phyloP scores from a whole-genome alignment of 2,797 vertebrate genomes.

The Xenops minutus region DNA sequence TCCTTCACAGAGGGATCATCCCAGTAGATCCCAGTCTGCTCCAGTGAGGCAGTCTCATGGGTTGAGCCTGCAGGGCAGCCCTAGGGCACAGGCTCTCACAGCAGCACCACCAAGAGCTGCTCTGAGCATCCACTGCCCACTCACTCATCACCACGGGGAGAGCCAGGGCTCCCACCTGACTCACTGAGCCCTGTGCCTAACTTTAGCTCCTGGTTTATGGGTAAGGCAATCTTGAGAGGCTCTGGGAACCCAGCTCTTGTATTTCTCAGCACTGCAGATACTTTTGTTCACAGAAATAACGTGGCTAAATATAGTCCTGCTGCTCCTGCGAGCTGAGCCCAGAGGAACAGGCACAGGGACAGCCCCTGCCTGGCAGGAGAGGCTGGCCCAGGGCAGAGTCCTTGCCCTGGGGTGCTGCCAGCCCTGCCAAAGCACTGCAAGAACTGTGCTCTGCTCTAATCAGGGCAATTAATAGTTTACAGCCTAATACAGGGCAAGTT shows the following conservation, averaged over 20 bases:
- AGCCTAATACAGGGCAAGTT: neutral
- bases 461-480: fast-evolving
- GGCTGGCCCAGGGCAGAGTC: neutral
- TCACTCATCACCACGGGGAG: neutral
- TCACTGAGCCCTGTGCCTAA: neutral
- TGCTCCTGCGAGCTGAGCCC: neutral
- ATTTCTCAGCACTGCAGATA: neutral
- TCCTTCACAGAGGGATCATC: neutral
- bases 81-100: fast-evolving
- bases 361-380: neutral
- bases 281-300: neutral
- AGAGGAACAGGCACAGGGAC: neutral
- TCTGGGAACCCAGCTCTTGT: neutral
- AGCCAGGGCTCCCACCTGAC: neutral
- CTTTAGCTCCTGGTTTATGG: neutral
- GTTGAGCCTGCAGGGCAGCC: neutral
- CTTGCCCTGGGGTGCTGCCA: fast-evolving
- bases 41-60: neutral
- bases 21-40: neutral
- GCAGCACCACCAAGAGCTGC: neutral
- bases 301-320: neutral
- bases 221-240: fast-evolving
- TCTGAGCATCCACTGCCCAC: neutral
- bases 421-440: fast-evolving
- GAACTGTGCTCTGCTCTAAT: neutral